Conservation (phyloP, 2,797 vertebrate genomes). For the Hozukius guyotensis region DNA sequence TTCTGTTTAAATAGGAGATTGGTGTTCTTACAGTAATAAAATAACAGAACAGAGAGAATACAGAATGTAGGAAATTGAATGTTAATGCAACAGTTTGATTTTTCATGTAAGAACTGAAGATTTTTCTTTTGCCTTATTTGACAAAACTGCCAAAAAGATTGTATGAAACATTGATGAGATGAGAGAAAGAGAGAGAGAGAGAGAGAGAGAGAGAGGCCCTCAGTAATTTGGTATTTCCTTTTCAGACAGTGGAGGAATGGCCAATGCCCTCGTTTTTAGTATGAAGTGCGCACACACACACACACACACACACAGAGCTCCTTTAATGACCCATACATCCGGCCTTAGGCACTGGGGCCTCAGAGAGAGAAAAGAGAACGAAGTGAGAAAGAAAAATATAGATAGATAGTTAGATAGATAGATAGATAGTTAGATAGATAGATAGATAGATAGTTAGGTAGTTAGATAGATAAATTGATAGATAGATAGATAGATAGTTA, state of each 20-base stretch:
- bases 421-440: neutral
- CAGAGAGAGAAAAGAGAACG: conserved; percentile 24
- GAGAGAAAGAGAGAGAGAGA: neutral
- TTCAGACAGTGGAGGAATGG: conserved; percentile 66
- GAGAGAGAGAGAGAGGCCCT: conserved; percentile 45
- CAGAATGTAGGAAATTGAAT: neutral
- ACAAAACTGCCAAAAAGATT: conserved; percentile 10
- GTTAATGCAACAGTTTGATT: conserved; percentile 1
- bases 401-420: neutral
- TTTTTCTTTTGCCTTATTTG: neutral
- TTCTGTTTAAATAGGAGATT: neutral
- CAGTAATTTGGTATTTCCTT: conserved; percentile 83
- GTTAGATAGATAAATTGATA: neutral
- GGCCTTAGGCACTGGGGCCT: conserved; percentile 48
- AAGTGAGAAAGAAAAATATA: neutral
- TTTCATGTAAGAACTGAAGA: neutral
- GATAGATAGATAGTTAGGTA: neutral
- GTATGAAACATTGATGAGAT: conserved; percentile 5
- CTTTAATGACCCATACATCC: conserved; percentile 76
- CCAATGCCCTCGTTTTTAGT: conserved; percentile 59
- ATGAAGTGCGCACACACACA: conserved; percentile 10
- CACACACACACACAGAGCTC: conserved; percentile 29
- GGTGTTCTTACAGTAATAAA: neutral
- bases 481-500: neutral
- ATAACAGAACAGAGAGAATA: conserved; percentile 1